Percentiles rank a stretch among this genome's conserved stretches.
These are phyloP conservation scores for Brachionus koreanus DNA, from an alignment of 1,140 invertebrate species.

Conservation along the genomic window DNA sequence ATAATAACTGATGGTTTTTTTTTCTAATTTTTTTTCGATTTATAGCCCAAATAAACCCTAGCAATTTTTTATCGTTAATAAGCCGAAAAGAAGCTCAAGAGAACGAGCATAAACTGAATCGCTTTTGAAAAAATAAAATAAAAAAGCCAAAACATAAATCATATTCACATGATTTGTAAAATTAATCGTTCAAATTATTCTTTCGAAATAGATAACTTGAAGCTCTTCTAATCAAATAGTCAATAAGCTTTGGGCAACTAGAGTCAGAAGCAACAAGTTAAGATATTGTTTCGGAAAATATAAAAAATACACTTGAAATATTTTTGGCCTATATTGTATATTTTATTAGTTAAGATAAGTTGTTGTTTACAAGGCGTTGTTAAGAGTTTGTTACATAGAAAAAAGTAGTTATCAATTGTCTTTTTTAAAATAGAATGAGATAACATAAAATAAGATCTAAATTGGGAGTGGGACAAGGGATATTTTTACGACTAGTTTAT, in stretches of 20 bases:
- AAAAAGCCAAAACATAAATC: not conserved
- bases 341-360: constrained; percentile 11
- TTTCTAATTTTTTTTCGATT: not conserved
- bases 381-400: not conserved
- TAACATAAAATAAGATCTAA: not conserved
- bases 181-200: constrained; percentile 9
- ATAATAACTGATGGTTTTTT: not conserved
- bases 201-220: not conserved
- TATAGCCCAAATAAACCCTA: not conserved
- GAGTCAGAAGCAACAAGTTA: not conserved
- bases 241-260: not conserved
- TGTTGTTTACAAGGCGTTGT: not conserved
- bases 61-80: not conserved
- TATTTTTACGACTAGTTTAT: not conserved
- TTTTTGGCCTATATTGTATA: not conserved
- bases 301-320: constrained; percentile 4
- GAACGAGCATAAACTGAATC: not conserved
- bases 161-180: constrained; percentile 9
- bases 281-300: not conserved
- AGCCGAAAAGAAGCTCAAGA: not conserved
- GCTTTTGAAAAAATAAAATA: not conserved
- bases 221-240: constrained; percentile 2
- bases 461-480: not conserved
- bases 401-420: not conserved
- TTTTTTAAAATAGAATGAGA: not conserved